phyloP scores from a whole-genome alignment of 1,140 invertebrate genomes.

The Saccostrea echinata region DNA sequence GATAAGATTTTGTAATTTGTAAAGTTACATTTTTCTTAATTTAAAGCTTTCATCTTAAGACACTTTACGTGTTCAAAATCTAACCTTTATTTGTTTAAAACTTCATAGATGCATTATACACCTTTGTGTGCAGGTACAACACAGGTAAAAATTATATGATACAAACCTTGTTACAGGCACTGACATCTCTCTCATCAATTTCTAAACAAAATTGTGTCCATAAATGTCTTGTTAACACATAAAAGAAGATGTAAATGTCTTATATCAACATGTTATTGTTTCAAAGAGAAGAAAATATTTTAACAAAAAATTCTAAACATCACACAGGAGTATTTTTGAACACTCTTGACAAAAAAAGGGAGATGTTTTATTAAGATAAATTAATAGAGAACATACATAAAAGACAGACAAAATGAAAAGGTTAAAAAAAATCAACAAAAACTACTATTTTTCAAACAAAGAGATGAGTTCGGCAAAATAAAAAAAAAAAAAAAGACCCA shows the following conservation, averaged over 20 bases:
- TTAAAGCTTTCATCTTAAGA: not conserved
- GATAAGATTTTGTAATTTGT: not conserved
- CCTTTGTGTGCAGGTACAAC: not conserved
- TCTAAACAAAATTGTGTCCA: not conserved
- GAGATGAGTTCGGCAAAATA: not conserved
- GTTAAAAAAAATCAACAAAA: not conserved
- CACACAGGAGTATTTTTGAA: not conserved
- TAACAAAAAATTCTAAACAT: not conserved
- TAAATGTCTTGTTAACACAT: conserved; percentile 32
- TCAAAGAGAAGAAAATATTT: not conserved
- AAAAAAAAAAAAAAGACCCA: not conserved
- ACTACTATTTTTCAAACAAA: not conserved
- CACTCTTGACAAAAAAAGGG: conserved; percentile 1
- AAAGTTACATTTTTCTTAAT: conserved; percentile 13
- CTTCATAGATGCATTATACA: not conserved
- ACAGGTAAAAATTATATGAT: not conserved
- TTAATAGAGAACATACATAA: not conserved
- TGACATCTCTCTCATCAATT: conserved; percentile 12
- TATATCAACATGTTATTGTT: not conserved
- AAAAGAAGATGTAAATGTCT: conserved; percentile 11
- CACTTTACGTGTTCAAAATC: not conserved
- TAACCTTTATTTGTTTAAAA: not conserved
- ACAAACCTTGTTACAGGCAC: conserved; percentile 2
- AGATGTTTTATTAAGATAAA: conserved; percentile 14
- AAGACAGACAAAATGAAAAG: not conserved